phyloP scores from a whole-genome alignment of 2,797 vertebrate species.

The Diplodus puntazzo region DNA sequence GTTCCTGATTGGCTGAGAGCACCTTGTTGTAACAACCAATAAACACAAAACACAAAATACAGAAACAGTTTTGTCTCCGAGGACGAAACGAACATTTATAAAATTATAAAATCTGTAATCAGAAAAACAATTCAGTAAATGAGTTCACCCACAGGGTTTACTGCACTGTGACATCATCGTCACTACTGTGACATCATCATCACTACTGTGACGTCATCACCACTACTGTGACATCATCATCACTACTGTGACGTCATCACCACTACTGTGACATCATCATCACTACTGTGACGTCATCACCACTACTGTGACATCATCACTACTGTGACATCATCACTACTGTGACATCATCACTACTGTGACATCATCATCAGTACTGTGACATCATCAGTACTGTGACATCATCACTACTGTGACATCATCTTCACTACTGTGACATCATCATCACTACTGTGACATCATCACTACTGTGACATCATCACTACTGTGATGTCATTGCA shows the following conservation, averaged over 20 bases:
- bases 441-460: background rate
- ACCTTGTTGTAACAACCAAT: too few species aligned
- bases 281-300: background rate
- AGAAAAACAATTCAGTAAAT: background rate
- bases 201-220: background rate
- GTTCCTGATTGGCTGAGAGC: background rate
- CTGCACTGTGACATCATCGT: background rate
- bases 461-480: too few species aligned
- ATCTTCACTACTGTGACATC: background rate
- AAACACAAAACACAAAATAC: too few species aligned
- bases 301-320: too few species aligned
- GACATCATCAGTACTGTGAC: too few species aligned
- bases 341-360: background rate
- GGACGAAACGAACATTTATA: too few species aligned
- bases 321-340: too few species aligned
- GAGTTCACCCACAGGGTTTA: slow-evolving; percentile 4
- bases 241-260: background rate
- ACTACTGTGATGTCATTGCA: too few species aligned
- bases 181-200: background rate
- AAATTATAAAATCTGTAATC: too few species aligned
- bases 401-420: too few species aligned
- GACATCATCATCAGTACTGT: background rate
- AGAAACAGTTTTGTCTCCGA: too few species aligned
- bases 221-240: too few species aligned
- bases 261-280: background rate